These are phyloP conservation scores for Tribolium castaneum DNA, from an alignment of 1,140 invertebrate genomes.

Conservation along the genomic window DNA sequence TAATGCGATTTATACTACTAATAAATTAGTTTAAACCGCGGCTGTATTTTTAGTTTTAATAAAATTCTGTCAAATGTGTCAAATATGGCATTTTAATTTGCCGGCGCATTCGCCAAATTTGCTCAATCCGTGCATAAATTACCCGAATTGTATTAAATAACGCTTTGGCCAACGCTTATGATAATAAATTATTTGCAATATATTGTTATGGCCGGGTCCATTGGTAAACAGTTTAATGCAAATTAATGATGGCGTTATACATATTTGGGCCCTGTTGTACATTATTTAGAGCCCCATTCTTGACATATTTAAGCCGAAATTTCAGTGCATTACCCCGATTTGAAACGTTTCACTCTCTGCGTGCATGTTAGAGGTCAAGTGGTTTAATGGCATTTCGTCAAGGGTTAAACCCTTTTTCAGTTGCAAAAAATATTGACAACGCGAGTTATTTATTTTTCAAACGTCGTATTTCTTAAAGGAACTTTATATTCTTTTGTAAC, in stretches of 20 bases:
- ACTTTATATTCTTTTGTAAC: too few species aligned
- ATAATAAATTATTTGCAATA: neutral
- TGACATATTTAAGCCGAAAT: neutral
- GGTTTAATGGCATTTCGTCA: neutral
- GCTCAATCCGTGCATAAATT: neutral
- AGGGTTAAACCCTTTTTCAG: neutral
- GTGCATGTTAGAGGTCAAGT: neutral
- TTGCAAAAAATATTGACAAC: neutral
- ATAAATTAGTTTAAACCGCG: neutral
- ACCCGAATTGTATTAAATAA: neutral
- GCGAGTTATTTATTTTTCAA: too few species aligned
- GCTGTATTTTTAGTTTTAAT: neutral
- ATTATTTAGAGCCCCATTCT: neutral
- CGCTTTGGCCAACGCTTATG: neutral
- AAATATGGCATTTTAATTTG: neutral
- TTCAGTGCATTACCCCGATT: neutral
- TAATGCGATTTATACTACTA: neutral
- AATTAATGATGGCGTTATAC: neutral
- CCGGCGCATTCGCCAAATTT: neutral
- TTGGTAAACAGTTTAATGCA: neutral
- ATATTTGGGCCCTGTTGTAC: neutral
- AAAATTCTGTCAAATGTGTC: neutral
- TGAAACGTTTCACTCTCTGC: neutral
- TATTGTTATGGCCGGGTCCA: neutral
- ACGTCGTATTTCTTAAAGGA: too few species aligned